A percentile compares a stretch with the other conserved stretches of the same genome.
Conservation (phyloP, 2,888 invertebrate genomes). For the Heliconius sara region DNA sequence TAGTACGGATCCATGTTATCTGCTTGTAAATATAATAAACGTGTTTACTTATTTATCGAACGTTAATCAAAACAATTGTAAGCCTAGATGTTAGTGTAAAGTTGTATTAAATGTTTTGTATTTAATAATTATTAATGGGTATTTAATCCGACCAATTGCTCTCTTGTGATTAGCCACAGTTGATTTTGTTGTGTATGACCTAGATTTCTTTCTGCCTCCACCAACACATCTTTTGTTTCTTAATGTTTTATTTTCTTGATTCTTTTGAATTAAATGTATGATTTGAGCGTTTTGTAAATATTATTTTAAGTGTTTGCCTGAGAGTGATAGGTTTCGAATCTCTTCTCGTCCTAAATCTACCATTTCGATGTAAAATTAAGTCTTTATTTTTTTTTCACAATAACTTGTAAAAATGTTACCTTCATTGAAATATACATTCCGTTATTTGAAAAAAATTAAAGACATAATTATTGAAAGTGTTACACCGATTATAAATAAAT, state of each 20-base stretch:
- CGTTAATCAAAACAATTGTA: conserved; percentile 77
- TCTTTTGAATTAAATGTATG: conserved; percentile 71
- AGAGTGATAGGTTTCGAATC: conserved; percentile 82
- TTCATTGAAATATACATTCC: conserved; percentile 30
- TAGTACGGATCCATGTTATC: conserved; percentile 78
- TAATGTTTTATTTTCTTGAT: conserved; percentile 56
- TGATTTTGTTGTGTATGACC: conserved; percentile 59
- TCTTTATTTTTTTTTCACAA: conserved; percentile 42
- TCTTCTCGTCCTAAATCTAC: conserved; percentile 70
- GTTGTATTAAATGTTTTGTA: conserved; percentile 82
- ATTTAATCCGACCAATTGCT: conserved; percentile 80
- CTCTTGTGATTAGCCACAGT: conserved; percentile 79
- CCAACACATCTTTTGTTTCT: conserved; percentile 54
- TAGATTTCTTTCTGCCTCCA: conserved; percentile 64
- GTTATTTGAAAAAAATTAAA: conserved; percentile 36
- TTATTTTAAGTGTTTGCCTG: conserved; percentile 81
- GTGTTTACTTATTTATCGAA: conserved; percentile 83
- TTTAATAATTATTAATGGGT: conserved; percentile 79
- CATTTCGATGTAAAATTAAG: conserved; percentile 57
- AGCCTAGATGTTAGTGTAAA: conserved; percentile 83
- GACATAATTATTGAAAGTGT: conserved; percentile 36
- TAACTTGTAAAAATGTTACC: conserved; percentile 12
- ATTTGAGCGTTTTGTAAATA: conserved; percentile 81
- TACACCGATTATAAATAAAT: conserved; percentile 32
- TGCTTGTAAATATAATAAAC: conserved; percentile 83